A percentile compares a stretch with the other conserved stretches of the same genome.
Conservation (phyloP, 2,888 invertebrate genomes). For the Mycalesis mineus region DNA sequence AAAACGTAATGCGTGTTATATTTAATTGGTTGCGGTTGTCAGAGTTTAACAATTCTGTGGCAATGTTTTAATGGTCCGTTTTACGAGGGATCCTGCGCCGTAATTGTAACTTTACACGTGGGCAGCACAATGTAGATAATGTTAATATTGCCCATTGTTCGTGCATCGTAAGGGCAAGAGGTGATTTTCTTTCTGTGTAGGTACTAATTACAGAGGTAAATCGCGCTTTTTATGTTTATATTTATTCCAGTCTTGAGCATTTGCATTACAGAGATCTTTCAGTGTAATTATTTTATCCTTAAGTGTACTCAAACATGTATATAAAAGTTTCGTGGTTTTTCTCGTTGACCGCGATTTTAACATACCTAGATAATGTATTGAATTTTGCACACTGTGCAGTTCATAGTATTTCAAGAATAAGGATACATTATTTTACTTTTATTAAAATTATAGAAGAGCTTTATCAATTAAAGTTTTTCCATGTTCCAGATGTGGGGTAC, state of each 20-base stretch:
- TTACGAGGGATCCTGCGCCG: constrained; percentile 29
- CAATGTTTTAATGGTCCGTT: constrained; percentile 56
- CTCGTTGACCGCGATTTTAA: too few species aligned
- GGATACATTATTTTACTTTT: too few species aligned
- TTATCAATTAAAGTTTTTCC: too few species aligned
- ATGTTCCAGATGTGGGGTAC: too few species aligned
- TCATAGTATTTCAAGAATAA: too few species aligned
- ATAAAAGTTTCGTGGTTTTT: too few species aligned
- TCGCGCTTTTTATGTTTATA: neutral
- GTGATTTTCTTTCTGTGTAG: constrained; percentile 5
- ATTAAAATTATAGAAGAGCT: too few species aligned
- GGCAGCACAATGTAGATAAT: constrained; percentile 23
- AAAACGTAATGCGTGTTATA: constrained; percentile 13
- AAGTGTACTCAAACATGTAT: too few species aligned
- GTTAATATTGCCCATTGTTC: constrained; percentile 29
- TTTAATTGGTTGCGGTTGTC: constrained; percentile 24
- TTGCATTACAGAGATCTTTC: neutral
- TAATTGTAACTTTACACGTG: constrained; percentile 23
- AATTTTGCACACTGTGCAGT: too few species aligned
- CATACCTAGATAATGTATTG: too few species aligned
- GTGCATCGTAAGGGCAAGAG: constrained; percentile 2
- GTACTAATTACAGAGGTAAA: neutral
- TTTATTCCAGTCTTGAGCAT: neutral
- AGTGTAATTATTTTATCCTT: too few species aligned
- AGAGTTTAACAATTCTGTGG: constrained; percentile 40